phyloP scores from a whole-genome alignment of 2,888 invertebrate species.

The Cheiracanthium punctorium region DNA sequence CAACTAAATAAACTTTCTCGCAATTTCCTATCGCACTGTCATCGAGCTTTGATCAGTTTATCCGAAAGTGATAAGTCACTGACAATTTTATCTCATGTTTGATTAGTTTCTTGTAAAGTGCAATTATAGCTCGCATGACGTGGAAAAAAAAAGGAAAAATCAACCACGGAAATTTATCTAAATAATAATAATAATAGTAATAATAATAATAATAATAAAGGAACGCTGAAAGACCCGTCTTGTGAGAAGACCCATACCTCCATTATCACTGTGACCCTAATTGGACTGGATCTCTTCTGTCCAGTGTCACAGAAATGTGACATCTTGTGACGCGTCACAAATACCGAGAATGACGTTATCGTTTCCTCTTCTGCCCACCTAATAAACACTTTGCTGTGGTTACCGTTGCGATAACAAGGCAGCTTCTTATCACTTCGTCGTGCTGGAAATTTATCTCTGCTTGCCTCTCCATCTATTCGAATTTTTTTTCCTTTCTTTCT shows the following conservation, averaged over 20 bases:
- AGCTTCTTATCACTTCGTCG: background rate
- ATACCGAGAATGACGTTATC: constrained; percentile 49
- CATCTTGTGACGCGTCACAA: constrained; percentile 52
- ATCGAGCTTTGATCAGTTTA: background rate
- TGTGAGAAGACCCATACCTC: background rate
- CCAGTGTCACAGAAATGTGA: constrained; percentile 44
- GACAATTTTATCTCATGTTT: background rate
- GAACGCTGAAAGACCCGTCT: background rate
- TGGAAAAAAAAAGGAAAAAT: background rate
- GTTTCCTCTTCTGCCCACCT: constrained; percentile 48
- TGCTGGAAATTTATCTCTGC: background rate
- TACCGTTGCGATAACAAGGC: constrained; percentile 54
- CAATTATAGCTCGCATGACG: background rate
- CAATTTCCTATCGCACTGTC: background rate
- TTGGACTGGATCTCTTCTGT: constrained; percentile 13
- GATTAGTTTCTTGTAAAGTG: background rate
- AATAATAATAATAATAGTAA: too few relatives aligned
- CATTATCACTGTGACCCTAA: constrained; percentile 32
- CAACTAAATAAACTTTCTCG: background rate
- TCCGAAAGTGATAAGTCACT: background rate
- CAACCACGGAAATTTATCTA: background rate
- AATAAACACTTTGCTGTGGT: constrained; percentile 67
- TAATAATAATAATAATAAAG: too few relatives aligned
- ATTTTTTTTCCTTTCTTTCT: background rate
- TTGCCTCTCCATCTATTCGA: background rate